Evolutionary conservation across 92 coral and sea anemone species (phyloP).

Genomic region (Porites cylindrica): DNA sequence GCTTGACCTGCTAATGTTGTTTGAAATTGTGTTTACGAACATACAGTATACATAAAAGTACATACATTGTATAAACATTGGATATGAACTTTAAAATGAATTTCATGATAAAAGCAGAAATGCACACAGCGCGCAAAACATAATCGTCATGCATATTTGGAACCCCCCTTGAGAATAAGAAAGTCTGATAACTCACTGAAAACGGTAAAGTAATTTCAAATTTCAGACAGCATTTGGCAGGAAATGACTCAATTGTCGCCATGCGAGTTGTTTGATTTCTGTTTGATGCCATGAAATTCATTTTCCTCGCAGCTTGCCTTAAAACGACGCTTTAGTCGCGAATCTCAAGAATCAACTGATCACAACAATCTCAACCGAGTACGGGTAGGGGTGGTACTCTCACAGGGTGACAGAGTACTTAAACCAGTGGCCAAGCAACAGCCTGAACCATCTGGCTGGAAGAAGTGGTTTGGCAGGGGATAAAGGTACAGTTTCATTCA

Average conservation of each 20-base stretch:
- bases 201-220: neutral
- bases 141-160: neutral
- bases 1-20: slow-evolving; percentile 42
- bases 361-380: slow-evolving; percentile 37
- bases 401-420: slow-evolving; percentile 74
- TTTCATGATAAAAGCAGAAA: slow-evolving; percentile 2
- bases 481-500: slow-evolving; percentile 12
- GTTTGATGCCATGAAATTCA: slow-evolving; percentile 46
- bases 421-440: slow-evolving; percentile 48
- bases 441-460: slow-evolving; percentile 33
- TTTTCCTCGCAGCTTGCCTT: slow-evolving; percentile 49
- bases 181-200: too few relatives aligned
- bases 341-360: slow-evolving; percentile 32
- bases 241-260: neutral
- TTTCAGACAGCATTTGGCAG: slow-evolving; percentile 35
- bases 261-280: slow-evolving; percentile 46
- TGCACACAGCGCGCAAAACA: slow-evolving; percentile 9
- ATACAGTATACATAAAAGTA: neutral
- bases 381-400: slow-evolving; percentile 63
- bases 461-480: slow-evolving; percentile 34
- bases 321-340: slow-evolving; percentile 50
- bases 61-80: neutral
- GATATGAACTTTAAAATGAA: neutral
- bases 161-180: neutral
- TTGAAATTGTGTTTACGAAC: slow-evolving; percentile 1